These are phyloP conservation scores for Vimba vimba DNA, from an alignment of 2,113 vertebrate genomes.

Conservation along the genomic window DNA sequence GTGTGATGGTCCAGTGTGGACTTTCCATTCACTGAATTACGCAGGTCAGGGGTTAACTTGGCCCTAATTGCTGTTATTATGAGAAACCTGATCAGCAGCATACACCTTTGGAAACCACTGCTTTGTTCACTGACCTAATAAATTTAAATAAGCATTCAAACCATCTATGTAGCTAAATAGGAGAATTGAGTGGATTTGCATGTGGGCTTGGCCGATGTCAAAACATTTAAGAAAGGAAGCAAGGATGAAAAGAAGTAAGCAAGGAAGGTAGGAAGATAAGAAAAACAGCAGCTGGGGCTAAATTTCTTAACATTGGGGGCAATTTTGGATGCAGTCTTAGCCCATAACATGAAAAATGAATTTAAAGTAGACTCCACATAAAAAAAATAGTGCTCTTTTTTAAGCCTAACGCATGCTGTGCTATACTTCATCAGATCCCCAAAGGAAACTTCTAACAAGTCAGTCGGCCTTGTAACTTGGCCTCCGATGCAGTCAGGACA, in stretches of 20 bases:
- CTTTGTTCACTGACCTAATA: conserved; percentile 35
- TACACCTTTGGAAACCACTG: conserved; percentile 46
- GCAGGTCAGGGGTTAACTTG: conserved; percentile 45
- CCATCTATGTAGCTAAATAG: neutral
- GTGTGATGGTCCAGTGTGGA: neutral
- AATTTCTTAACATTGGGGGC: conserved; percentile 55
- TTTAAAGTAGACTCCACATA: conserved; percentile 52
- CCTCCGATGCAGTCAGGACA: conserved; percentile 52
- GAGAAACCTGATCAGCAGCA: neutral
- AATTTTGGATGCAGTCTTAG: conserved; percentile 27
- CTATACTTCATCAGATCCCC: conserved; percentile 49
- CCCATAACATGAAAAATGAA: conserved; percentile 57
- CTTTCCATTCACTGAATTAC: conserved; percentile 3
- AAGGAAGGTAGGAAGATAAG: neutral
- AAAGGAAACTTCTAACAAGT: conserved; percentile 58
- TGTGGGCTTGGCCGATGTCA: conserved; percentile 36
- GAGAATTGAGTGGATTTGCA: conserved; percentile 49
- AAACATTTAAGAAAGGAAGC: conserved; percentile 20
- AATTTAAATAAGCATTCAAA: conserved; percentile 56
- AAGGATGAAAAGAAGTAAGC: neutral
- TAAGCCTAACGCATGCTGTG: conserved; percentile 48
- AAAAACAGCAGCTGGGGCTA: conserved; percentile 14
- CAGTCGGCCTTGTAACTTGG: conserved; percentile 54
- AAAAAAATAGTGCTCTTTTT: conserved; percentile 51
- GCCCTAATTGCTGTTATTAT: conserved; percentile 34